Evolutionary conservation across 2,797 vertebrate genomes (phyloP).

Genomic region (Centroberyx gerrardi): DNA sequence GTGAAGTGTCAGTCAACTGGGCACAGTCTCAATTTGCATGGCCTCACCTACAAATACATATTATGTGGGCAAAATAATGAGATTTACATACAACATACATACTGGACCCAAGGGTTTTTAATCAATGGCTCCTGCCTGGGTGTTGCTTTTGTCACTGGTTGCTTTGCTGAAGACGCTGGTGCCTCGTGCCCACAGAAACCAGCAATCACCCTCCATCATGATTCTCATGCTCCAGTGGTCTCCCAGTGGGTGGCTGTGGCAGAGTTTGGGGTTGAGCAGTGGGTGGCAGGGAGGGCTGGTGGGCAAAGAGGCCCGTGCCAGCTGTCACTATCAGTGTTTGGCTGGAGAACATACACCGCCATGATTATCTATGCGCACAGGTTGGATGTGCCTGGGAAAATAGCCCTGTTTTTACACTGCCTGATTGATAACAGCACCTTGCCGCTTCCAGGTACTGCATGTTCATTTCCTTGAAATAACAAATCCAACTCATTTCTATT

Average conservation of each 20-base stretch:
- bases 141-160: slow-evolving; percentile 15
- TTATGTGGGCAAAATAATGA: too few species aligned
- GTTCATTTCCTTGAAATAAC: slow-evolving; percentile 53
- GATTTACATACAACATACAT: too few species aligned
- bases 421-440: slow-evolving; percentile 55
- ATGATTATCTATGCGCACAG: slow-evolving; percentile 60
- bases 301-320: slow-evolving; percentile 51
- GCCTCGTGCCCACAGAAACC: slow-evolving; percentile 24
- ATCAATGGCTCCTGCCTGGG: slow-evolving; percentile 8
- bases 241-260: slow-evolving; percentile 16
- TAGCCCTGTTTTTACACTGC: slow-evolving; percentile 23
- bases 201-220: background rate
- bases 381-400: slow-evolving; percentile 46
- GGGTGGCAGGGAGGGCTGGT: slow-evolving; percentile 39
- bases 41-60: too few species aligned
- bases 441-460: slow-evolving; percentile 50
- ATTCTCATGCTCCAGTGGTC: slow-evolving; percentile 15
- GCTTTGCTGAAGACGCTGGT: background rate
- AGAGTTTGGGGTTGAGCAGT: slow-evolving; percentile 15
- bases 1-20: too few species aligned
- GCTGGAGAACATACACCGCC: slow-evolving; percentile 58
- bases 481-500: slow-evolving; percentile 56
- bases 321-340: slow-evolving; percentile 67
- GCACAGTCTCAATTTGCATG: too few species aligned
- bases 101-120: background rate